These are phyloP conservation scores for Hapalemur alaotrensis DNA, from an alignment of 2,797 vertebrate species.

Conservation along the genomic window DNA sequence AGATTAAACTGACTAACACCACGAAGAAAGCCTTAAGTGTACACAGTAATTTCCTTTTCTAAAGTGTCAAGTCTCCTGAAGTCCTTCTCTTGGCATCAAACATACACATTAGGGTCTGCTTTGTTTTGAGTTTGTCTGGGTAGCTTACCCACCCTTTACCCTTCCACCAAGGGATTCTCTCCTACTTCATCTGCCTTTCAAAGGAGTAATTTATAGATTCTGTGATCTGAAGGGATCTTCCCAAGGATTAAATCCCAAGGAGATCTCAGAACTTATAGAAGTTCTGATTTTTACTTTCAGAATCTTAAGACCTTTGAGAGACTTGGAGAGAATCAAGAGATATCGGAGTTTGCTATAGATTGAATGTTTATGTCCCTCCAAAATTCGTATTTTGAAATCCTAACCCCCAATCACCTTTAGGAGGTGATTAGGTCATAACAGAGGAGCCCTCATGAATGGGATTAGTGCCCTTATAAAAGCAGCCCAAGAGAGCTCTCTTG, in stretches of 20 bases:
- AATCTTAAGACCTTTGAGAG: background rate
- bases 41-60: background rate
- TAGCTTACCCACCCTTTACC: background rate
- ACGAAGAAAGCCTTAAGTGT: background rate
- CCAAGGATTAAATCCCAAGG: background rate
- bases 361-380: background rate
- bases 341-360: background rate
- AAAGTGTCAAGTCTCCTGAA: background rate
- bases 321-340: background rate
- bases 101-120: background rate
- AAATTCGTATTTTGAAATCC: background rate
- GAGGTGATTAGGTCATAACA: background rate
- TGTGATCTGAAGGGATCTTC: background rate
- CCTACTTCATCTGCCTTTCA: background rate
- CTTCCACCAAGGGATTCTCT: background rate
- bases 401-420: background rate
- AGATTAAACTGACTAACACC: background rate
- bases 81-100: background rate
- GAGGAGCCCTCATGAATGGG: background rate
- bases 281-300: background rate
- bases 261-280: background rate
- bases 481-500: too few species aligned
- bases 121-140: background rate
- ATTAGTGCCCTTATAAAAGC: background rate
- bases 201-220: background rate